These are phyloP conservation scores for Zygogramma bicolorata DNA, from an alignment of 2,888 invertebrate species.

Conservation along the genomic window DNA sequence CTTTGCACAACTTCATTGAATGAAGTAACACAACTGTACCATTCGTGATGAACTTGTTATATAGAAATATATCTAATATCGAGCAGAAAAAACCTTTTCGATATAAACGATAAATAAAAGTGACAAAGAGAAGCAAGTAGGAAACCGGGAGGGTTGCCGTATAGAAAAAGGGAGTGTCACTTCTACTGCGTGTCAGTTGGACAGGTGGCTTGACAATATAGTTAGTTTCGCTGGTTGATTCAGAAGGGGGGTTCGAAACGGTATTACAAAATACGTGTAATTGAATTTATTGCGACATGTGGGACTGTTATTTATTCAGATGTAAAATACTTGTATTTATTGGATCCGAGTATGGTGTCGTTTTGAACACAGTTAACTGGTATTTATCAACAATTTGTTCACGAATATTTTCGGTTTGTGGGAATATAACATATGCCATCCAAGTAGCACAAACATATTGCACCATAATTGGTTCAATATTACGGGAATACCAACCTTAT, in stretches of 20 bases:
- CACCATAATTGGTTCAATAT: too few species aligned
- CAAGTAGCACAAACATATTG: too few species aligned
- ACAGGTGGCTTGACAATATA: conserved; percentile 63
- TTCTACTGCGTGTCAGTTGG: conserved; percentile 53
- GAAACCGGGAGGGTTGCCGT: conserved; percentile 36
- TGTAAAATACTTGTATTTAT: conserved; percentile 10
- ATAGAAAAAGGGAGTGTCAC: conserved; percentile 50
- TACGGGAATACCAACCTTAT: too few species aligned
- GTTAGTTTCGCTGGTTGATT: conserved; percentile 61
- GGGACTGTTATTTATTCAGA: conserved; percentile 28
- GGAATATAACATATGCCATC: not conserved
- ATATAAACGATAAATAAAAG: conserved; percentile 33
- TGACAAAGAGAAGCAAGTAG: conserved; percentile 31
- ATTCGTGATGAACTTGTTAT: conserved; percentile 21
- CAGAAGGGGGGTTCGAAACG: conserved; percentile 51
- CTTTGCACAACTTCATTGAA: not conserved
- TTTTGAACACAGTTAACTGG: not conserved
- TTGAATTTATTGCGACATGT: conserved; percentile 61
- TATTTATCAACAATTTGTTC: not conserved
- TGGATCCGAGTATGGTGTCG: not conserved
- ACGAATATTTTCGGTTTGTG: not conserved
- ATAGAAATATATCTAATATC: not conserved
- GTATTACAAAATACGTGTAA: conserved; percentile 58
- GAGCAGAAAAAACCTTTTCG: conserved; percentile 25
- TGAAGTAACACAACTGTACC: not conserved